Base-by-base conservation (phyloP, 2,888 invertebrate species). In the Phania funesta region DNA sequence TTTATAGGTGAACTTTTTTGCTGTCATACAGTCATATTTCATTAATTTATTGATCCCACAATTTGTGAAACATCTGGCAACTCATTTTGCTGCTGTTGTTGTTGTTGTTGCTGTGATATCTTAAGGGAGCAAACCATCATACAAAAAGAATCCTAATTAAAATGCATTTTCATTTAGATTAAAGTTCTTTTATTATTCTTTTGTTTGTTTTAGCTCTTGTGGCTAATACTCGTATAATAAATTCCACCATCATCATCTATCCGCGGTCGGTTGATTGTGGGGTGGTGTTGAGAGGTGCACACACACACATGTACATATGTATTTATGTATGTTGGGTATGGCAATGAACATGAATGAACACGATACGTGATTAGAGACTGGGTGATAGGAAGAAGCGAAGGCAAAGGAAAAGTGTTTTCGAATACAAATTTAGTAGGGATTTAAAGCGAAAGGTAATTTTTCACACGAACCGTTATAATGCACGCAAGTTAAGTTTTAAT, bases 101-200 rank as follows among this genome's bases (percentile, higher is more conserved):
- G 41, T 58, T 26, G 4, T 18, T 44, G 3, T 7, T 44, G 16
- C 16, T 44, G 2, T 3, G 16, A 71, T 58, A 52, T 62, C 60
- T 50, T 58, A 41, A 70, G 50, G 54, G 58, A 22, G 18, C 35
- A 65, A 46, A 18, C 46, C 16, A 32, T 44, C 71, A 79, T 76
- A 62, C 58, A 74, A 83, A 64, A 88, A 88, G 88, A 87, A 87
- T 87, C 87, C 89, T 88, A 89, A 88, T 88, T 88, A 88, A 88
- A 88, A 88, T 88, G 89, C 88, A 88, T 87, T 88, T 88, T 88
- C 86, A 87, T 88, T 87, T 86, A 52, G 11, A 82, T 74, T 74
- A 77, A 70, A 80, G 18, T 74, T 60, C 35, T 54, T 24, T 32
- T 35, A 20, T 38, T 26, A 3, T 65, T 32, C 32, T 18, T 18